Conservation (phyloP, 2,797 vertebrate genomes). For the Eutrigla gurnardus region DNA sequence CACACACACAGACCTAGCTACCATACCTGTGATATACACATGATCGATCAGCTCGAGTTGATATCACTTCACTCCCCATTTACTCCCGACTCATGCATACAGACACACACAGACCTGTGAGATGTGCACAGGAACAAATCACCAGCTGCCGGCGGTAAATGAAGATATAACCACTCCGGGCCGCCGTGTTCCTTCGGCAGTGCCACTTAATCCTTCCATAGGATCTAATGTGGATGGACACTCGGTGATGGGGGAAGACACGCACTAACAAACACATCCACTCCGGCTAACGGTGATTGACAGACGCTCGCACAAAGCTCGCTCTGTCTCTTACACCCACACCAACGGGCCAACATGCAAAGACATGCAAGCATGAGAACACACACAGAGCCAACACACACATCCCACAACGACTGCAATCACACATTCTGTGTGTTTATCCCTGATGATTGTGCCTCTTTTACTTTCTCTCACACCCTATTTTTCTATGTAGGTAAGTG, state of each 20-base stretch:
- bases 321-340: slow-evolving; percentile 36
- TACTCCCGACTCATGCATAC: slow-evolving; percentile 52
- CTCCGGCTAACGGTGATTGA: slow-evolving; percentile 72
- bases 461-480: neutral
- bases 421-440: neutral
- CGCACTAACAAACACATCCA: slow-evolving; percentile 74
- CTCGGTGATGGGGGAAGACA: slow-evolving; percentile 72
- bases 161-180: slow-evolving; percentile 78
- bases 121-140: slow-evolving; percentile 70
- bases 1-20: slow-evolving; percentile 19
- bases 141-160: slow-evolving; percentile 76
- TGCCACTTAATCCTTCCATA: slow-evolving; percentile 78
- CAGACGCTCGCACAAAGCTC: slow-evolving; percentile 22
- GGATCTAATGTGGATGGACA: slow-evolving; percentile 81
- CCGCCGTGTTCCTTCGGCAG: slow-evolving; percentile 65
- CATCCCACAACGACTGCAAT: neutral
- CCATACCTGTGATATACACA: slow-evolving; percentile 40
- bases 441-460: neutral
- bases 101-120: slow-evolving; percentile 41
- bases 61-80: slow-evolving; percentile 70
- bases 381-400: neutral
- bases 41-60: slow-evolving; percentile 57
- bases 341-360: slow-evolving; percentile 1
- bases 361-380: neutral
- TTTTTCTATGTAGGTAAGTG: neutral